Evolutionary conservation across 2,888 invertebrate genomes (phyloP), one percentile per base, ranked within the genome.

Genomic region (Bugula neritina): DNA sequence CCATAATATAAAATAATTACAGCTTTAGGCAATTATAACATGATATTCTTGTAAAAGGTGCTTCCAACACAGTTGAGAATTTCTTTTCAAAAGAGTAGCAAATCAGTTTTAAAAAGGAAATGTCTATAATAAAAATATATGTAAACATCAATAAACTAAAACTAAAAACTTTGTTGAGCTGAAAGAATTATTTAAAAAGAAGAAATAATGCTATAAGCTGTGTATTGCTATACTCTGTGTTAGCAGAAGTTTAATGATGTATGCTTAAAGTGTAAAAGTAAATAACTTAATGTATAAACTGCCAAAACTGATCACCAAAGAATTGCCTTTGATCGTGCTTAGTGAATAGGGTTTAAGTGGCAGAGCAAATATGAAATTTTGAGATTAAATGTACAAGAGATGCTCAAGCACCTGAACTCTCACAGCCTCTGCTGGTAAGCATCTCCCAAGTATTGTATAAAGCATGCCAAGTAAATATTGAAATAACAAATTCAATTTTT

Each of bases 391-490:
- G 25, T 31, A 63, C 31, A 21, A 63, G 31, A 63, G 31, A 27
- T 31, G 27, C 2, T 63, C 63, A 63, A 63, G 27, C 63, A 63
- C 21, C 29, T 25, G 27, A 63, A 63, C 31, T 63, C 31, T 5
- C 43, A 43, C 43, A 43, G 17, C 17, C 17, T 43, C 43, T 43
- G 5, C 43, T 63, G 1, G 63, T 27, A 34, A 63, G 27, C 13
- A 17, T 3, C n/a, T 10, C 13, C 10, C 21, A 29, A 31, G 27
- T 34, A 29, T 63, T 63, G 63, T 63, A 3, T 63, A 25, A 29
- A 63, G 21, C 63, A 63, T 63, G 63, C 27, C 34, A 63, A 31
- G 63, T 27, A 63, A 63, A 63, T 63, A 63, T 63, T 63, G 63
- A 63, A 63, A 63, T 27, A 63, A 63, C 27, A 63, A 63, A 63